A percentile compares a stretch with the other conserved stretches of the same genome.
Evolutionary conservation across 2,797 vertebrate species (phyloP).

Genomic region (Discoglossus pictus): DNA sequence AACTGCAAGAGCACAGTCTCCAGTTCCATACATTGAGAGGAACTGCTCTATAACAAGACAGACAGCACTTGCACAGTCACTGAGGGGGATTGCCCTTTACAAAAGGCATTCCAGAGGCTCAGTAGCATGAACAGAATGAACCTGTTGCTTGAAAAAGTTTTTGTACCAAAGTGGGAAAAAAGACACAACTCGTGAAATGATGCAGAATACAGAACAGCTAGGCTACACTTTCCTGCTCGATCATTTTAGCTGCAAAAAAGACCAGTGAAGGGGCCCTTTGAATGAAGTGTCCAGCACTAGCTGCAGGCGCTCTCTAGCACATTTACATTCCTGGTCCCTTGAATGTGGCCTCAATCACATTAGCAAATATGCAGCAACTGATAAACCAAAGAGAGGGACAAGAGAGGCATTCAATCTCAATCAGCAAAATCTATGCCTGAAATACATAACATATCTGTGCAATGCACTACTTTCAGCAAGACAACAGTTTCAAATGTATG

Average conservation of each 20-base stretch:
- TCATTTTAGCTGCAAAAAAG: slow-evolving; percentile 56
- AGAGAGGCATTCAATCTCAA: slow-evolving; percentile 37
- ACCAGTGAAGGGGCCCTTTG: slow-evolving; percentile 51
- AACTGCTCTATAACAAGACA: slow-evolving; percentile 74
- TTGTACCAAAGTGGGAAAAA: slow-evolving; percentile 55
- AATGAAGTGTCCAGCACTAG: slow-evolving; percentile 54
- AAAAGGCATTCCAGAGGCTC: slow-evolving; percentile 80
- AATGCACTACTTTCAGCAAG: slow-evolving; percentile 6
- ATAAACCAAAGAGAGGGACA: slow-evolving; percentile 34
- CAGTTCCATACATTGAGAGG: slow-evolving; percentile 69
- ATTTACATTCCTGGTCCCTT: slow-evolving; percentile 57
- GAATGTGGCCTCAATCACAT: slow-evolving; percentile 41
- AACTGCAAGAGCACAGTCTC: slow-evolving; percentile 58
- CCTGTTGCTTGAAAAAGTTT: slow-evolving; percentile 67
- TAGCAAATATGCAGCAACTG: slow-evolving; percentile 39
- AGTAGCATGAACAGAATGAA: slow-evolving; percentile 78
- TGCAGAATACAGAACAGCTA: slow-evolving; percentile 47
- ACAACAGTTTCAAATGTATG: background rate
- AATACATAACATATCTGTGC: too few species aligned
- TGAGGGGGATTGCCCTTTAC: slow-evolving; percentile 76
- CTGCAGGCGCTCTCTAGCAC: slow-evolving; percentile 51
- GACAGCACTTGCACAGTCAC: slow-evolving; percentile 73
- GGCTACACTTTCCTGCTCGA: slow-evolving; percentile 55
- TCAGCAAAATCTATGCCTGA: slow-evolving; percentile 24
- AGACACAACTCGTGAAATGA: slow-evolving; percentile 58